phyloP scores from a whole-genome alignment of 2,888 invertebrate species.

The Agrenia bidenticulata region DNA sequence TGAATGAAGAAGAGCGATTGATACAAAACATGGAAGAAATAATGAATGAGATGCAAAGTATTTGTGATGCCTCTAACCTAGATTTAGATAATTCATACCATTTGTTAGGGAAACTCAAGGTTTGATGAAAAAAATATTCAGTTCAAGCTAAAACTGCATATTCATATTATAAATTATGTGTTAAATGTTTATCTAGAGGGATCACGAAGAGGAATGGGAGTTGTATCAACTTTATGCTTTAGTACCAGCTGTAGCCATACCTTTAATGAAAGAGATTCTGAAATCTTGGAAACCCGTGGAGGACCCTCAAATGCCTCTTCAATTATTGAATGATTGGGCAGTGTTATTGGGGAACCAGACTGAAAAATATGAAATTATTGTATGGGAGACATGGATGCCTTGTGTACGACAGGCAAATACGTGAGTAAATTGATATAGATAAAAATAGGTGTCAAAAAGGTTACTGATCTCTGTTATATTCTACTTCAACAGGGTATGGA shows the following conservation, averaged over 20 bases:
- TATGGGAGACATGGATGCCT: slow-evolving; percentile 93
- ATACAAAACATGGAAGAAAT: slow-evolving; percentile 72
- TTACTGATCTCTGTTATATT: slow-evolving; percentile 18
- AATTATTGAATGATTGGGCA: slow-evolving; percentile 56
- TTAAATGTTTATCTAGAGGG: slow-evolving; percentile 58
- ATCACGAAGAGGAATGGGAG: slow-evolving; percentile 69
- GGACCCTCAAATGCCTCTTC: slow-evolving; percentile 66
- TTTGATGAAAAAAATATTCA: too few relatives aligned
- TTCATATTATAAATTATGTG: slow-evolving; percentile 2
- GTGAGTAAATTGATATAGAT: slow-evolving; percentile 64
- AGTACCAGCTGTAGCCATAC: slow-evolving; percentile 80
- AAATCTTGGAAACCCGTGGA: slow-evolving; percentile 77
- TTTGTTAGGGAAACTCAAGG: slow-evolving; percentile 63
- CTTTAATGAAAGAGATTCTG: slow-evolving; percentile 74
- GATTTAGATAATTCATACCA: slow-evolving; percentile 64
- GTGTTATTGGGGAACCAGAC: slow-evolving; percentile 36
- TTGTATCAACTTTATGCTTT: slow-evolving; percentile 79
- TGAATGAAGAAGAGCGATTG: slow-evolving; percentile 71
- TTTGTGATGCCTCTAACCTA: slow-evolving; percentile 58
- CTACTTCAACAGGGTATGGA: slow-evolving; percentile 68
- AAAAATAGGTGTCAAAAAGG: neutral
- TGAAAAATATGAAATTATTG: slow-evolving; percentile 73
- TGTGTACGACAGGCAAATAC: slow-evolving; percentile 70
- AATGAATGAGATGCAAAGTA: slow-evolving; percentile 64
- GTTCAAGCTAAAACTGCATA: slow-evolving; percentile 15